Evolutionary conservation across 2,113 vertebrate genomes (phyloP).

Genomic region (Dipodomys ordii): DNA sequence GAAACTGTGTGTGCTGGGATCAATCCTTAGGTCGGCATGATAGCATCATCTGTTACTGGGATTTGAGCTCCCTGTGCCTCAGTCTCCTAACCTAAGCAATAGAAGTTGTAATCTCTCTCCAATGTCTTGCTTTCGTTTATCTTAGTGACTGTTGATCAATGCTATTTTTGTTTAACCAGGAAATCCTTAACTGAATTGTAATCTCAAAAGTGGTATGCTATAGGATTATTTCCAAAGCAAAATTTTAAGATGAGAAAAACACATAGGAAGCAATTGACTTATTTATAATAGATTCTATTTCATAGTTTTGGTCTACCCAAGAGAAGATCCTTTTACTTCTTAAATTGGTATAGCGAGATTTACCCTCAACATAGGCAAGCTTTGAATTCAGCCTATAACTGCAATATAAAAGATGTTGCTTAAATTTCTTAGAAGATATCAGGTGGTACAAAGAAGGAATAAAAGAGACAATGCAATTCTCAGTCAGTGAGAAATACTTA

Average conservation of each 20-base stretch:
- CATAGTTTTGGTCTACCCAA: background rate
- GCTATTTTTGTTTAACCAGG: constrained; percentile 3
- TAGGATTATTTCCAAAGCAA: constrained; percentile 12
- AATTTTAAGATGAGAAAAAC: constrained; percentile 28
- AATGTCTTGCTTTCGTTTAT: background rate
- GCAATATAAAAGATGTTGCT: background rate
- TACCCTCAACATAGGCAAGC: background rate
- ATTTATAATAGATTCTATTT: background rate
- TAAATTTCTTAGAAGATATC: too few relatives aligned
- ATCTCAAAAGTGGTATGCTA: background rate
- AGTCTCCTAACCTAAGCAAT: background rate
- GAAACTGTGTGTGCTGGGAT: background rate
- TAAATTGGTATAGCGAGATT: background rate
- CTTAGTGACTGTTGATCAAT: background rate
- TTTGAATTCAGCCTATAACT: background rate
- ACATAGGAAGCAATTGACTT: background rate
- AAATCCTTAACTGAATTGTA: background rate
- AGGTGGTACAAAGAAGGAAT: background rate
- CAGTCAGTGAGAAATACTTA: background rate
- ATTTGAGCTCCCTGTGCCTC: background rate
- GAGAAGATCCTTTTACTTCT: background rate
- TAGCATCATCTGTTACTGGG: background rate
- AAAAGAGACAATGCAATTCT: background rate
- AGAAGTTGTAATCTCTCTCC: too few relatives aligned
- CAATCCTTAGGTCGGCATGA: background rate